phyloP scores from a whole-genome alignment of 2,888 invertebrate species.

The Acleris literana region DNA sequence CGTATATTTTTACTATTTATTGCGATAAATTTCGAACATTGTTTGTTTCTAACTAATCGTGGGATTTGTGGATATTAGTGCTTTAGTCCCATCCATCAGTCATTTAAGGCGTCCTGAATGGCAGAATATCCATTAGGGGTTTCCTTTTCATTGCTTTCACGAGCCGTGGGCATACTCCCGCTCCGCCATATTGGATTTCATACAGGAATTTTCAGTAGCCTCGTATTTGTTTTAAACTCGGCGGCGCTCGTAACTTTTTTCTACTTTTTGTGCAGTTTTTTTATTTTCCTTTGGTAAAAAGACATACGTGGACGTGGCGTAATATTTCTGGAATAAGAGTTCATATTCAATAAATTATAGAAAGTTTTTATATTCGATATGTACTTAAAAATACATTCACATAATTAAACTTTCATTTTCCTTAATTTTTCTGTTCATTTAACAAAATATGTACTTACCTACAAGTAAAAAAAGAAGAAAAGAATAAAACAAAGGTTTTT shows the following conservation, averaged over 20 bases:
- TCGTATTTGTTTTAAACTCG: constrained; percentile 47
- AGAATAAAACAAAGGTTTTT: no score
- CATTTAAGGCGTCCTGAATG: constrained; percentile 54
- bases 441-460: no score
- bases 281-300: not conserved
- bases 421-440: no score
- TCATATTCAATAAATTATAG: no score
- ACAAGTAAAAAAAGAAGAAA: no score
- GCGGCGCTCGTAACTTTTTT: constrained; percentile 28
- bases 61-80: no score
- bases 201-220: constrained; percentile 41
- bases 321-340: no score
- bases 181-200: constrained; percentile 54
- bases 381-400: no score
- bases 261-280: not conserved
- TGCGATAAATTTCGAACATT: not conserved
- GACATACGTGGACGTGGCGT: no score
- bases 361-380: no score
- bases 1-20: no score
- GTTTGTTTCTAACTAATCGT: not conserved
- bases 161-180: constrained; percentile 42
- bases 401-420: no score
- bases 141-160: constrained; percentile 60
- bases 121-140: constrained; percentile 61
- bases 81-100: constrained; percentile 54